Base-by-base conservation (phyloP, 92 coral and sea anemone genomes). In the Micromussa lordhowensis region DNA sequence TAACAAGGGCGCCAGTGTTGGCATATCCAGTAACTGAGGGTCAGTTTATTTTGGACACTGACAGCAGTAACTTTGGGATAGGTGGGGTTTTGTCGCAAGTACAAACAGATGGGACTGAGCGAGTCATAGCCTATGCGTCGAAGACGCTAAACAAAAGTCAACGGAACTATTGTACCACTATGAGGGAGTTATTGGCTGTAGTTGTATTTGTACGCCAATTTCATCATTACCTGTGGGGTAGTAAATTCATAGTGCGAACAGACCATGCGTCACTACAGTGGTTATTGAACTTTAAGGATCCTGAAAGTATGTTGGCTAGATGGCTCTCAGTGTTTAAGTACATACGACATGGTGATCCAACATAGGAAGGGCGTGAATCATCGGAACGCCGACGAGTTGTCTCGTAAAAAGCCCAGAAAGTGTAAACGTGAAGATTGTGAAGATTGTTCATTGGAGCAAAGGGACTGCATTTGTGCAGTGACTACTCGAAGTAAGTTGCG, bases 351-450 rank as follows among this genome's bases (percentile, higher is more conserved):
- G 8, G 61, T 8, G 61, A 54, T 54, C 8, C 61, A 54, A 54
- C 61, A 54, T 54, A 8, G 61, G 10, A 8, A 8, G 61, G 8
- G 61, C 10, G 17, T 54, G 61, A 8, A 8, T 8, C 61, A 54
- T 17, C 10, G 17, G 10, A 54, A 54, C 17, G 61, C 61, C 8
- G 61, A 54, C 13, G 66, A 0, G 21, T 58, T 58, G 66, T 58
- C 66, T n/a, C n/a, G n/a, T 58, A 58, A 5, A 58, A 58, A 24
- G 66, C 91, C 92, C 16, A 82, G 92, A 75, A n/a, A n/a, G n/a
- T 90, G 92, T n/a, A 34, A 66, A 54, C 90, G 88, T 72, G 91
- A 92, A 35, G 53, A 88, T 26, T 91, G 91, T 61, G 92, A 90
- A 13, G 88, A 92, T 30, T 86, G 83, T 32, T 58, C 66, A 82